Evolutionary conservation across 2,888 invertebrate species (phyloP).

Genomic region (Drosophila antonietae): DNA sequence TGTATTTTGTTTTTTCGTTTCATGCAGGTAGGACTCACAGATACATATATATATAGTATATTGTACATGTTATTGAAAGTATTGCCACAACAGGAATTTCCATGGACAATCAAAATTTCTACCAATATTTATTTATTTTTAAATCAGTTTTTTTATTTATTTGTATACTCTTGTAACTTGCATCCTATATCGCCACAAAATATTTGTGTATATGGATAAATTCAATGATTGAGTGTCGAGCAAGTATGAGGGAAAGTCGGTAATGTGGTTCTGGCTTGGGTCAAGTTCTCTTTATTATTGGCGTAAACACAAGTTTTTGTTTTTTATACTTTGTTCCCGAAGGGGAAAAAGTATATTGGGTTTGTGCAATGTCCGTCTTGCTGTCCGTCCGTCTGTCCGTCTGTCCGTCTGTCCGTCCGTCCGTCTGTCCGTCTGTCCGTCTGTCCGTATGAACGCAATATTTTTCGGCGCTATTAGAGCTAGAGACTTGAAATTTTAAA

Average conservation of each 20-base stretch:
- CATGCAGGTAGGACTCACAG: slow-evolving; percentile 1
- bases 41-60: no score
- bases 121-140: slow-evolving; percentile 12
- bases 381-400: no score
- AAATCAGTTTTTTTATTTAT: background rate
- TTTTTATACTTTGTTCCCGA: no score
- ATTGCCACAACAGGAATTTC: slow-evolving; percentile 23
- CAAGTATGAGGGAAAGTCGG: background rate
- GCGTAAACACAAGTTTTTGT: background rate
- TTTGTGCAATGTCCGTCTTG: no score
- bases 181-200: background rate
- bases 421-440: no score
- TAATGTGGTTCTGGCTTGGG: slow-evolving; percentile 1
- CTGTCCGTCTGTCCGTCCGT: no score
- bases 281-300: slow-evolving; percentile 2
- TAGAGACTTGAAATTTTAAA: no score
- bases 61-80: slow-evolving; percentile 40
- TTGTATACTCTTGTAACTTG: background rate
- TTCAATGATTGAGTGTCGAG: slow-evolving; percentile 14
- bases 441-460: no score
- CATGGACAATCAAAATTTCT: background rate
- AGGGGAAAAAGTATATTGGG: no score
- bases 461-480: no score
- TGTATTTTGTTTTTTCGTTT: background rate
- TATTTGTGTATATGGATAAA: background rate